Base-by-base conservation (phyloP, 2,113 vertebrate genomes). In the Oxyura jamaicensis region DNA sequence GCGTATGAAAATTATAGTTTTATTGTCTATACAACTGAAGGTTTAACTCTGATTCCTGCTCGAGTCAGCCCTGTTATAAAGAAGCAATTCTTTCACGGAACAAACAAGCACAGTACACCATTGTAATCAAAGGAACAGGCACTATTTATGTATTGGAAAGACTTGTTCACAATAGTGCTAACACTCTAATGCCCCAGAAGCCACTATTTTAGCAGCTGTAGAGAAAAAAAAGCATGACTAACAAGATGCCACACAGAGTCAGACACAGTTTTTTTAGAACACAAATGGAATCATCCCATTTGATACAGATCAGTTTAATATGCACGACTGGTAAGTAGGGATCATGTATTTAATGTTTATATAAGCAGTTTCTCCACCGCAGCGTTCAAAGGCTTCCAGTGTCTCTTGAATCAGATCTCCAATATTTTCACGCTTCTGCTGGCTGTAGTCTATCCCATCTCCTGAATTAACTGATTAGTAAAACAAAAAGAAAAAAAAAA, bases 281-380 rank as follows among this genome's bases (percentile, higher is more conserved):
- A 29, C 93, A 89, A 26, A 68, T 87, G 91, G 83, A 90, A 77
- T 95, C 80, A 89, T 85, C 52, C 33, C 46, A 36, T 84, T 69
- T 50, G 23, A 26, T 82, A 59, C 74, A 53, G 87, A 50, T 69
- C 97, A 98, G 93, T 98, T 99, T 59, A 98, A 93, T 96, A 99
- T 93, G 97, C 99, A 99, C 13, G 99, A 99, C 97, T 99, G 94
- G 3, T 99, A 99, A 91, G 99, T 99, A 81, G 99, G 99, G 85
- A 99, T 98, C 99, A 99, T 99, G 96, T 99, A 99, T 97, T 99
- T 99, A 97, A 99, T 99, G 97, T 99, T 99, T 97, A 99, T 98
- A 95, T 98, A 99, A 88, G 99, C 98, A 6, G 98, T 97, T 63
- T 98, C 98, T 52, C 99, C 99, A 28, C 99, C 99, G 2, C 98